Percentiles rank a stretch among this genome's conserved stretches.
Conservation (phyloP, 1,140 invertebrate genomes). For the Delia radicum region DNA sequence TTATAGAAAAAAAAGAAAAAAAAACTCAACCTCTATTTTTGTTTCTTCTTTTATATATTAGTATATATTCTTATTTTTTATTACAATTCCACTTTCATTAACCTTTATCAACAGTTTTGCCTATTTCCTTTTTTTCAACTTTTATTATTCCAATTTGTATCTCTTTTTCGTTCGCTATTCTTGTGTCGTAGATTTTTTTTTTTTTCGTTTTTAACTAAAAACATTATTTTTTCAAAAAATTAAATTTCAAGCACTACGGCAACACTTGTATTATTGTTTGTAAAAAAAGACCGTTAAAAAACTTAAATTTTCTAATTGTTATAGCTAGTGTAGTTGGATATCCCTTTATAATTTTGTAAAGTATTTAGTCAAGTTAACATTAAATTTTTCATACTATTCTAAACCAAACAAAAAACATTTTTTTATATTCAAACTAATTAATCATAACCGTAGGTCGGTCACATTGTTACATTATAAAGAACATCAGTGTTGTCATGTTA, state of each 20-base stretch:
- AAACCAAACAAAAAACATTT: too few species aligned
- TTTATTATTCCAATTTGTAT: neutral
- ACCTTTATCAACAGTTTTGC: conserved; percentile 5
- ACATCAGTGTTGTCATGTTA: too few species aligned
- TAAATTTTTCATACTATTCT: too few species aligned
- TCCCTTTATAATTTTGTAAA: too few species aligned
- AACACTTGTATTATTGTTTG: neutral
- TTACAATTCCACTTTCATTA: neutral
- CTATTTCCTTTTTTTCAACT: neutral
- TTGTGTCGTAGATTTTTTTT: neutral
- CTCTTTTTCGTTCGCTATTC: neutral
- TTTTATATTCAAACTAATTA: too few species aligned
- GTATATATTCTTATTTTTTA: conserved; percentile 9
- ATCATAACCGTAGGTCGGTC: too few species aligned
- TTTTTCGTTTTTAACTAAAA: neutral
- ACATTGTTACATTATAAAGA: too few species aligned
- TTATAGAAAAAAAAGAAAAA: conserved; percentile 32
- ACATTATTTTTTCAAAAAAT: neutral
- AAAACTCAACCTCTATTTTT: conserved; percentile 33
- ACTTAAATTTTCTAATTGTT: too few species aligned
- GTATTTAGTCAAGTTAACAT: too few species aligned
- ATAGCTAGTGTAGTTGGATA: too few species aligned
- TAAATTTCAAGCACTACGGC: neutral
- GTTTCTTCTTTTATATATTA: conserved; percentile 22
- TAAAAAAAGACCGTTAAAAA: neutral